Evolutionary conservation across 2,113 vertebrate species (phyloP).

Genomic region (Tragelaphus scriptus): DNA sequence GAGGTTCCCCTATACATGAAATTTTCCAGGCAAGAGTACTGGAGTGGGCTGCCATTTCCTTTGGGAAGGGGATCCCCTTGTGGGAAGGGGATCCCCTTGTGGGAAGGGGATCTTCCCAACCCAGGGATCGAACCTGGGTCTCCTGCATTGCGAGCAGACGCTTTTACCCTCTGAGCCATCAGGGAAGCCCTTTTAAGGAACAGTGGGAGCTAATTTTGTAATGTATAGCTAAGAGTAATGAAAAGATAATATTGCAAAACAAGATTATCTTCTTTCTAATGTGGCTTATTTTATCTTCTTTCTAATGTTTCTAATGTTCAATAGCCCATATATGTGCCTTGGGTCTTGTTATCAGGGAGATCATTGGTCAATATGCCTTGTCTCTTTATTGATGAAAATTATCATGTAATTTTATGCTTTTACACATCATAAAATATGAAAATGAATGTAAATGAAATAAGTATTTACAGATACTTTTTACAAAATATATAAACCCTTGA

Average conservation of each 20-base stretch:
- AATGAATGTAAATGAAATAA: neutral
- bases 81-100: no score
- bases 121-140: neutral
- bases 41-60: neutral
- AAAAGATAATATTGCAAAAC: neutral
- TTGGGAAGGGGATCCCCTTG: no score
- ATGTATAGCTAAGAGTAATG: neutral
- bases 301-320: neutral
- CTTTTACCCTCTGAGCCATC: neutral
- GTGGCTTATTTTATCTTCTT: neutral
- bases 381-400: neutral
- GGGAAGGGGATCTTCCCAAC: neutral
- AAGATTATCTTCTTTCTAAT: neutral
- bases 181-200: neutral
- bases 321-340: neutral
- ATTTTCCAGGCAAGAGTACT: neutral
- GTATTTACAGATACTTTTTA: neutral
- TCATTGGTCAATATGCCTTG: neutral
- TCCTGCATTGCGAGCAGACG: accelerated
- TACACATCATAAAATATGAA: neutral
- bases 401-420: neutral
- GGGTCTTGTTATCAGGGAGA: neutral
- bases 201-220: neutral
- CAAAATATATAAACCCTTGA: neutral
- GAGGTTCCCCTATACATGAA: neutral